Percentiles rank a stretch among this genome's conserved stretches.
phyloP scores from a whole-genome alignment of 2,888 invertebrate species.

The Platerodrilus igneus region DNA sequence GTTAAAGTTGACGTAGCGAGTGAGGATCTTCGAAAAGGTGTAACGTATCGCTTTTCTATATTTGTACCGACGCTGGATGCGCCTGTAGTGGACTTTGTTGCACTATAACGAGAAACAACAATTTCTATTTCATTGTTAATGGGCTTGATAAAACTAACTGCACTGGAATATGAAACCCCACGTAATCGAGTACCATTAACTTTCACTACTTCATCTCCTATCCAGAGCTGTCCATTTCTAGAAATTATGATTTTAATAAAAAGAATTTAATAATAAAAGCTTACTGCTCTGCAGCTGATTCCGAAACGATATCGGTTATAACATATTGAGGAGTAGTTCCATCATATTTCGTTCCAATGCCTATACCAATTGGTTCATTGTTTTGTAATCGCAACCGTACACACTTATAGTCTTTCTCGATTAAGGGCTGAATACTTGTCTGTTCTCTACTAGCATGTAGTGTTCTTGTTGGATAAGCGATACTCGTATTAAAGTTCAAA shows the following conservation, averaged over 20 bases:
- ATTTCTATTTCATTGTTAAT: constrained; percentile 48
- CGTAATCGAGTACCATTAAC: constrained; percentile 79
- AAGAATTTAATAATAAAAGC: constrained; percentile 12
- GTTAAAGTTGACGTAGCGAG: too few relatives aligned
- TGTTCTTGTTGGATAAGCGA: constrained; percentile 20
- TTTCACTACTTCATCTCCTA: constrained; percentile 86
- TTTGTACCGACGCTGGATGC: too few relatives aligned
- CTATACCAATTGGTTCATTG: constrained; percentile 34
- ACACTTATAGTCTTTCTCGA: constrained; percentile 40
- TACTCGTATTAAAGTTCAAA: constrained; percentile 22
- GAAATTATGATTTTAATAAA: constrained; percentile 24
- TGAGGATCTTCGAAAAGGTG: constrained; percentile 20
- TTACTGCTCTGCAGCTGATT: constrained; percentile 52
- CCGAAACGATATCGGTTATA: constrained; percentile 50
- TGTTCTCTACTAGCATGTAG: constrained; percentile 1
- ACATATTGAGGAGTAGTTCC: constrained; percentile 43
- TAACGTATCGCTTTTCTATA: constrained; percentile 16
- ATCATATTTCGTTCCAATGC: constrained; percentile 32
- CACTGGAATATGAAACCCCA: constrained; percentile 64
- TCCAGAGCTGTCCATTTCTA: constrained; percentile 74
- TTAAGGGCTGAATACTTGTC: constrained; percentile 5
- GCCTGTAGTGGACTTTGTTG: constrained; percentile 9
- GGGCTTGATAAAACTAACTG: constrained; percentile 46
- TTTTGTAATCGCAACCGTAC: constrained; percentile 33
- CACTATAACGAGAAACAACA: constrained; percentile 37